phyloP scores from a whole-genome alignment of 2,888 invertebrate species.

The Calliopum simillimum region DNA sequence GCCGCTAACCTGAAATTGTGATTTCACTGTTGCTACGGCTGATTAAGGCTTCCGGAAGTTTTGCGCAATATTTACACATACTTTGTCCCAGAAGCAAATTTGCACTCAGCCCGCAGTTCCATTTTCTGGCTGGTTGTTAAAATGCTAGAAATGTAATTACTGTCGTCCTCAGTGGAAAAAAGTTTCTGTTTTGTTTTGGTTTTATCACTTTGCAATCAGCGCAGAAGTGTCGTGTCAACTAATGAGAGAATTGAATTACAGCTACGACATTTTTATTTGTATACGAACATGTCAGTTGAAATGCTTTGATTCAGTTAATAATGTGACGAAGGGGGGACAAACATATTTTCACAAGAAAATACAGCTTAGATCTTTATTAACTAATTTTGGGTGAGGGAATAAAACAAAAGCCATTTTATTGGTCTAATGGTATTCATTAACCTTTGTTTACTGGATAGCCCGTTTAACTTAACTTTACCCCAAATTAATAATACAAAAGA shows the following conservation, averaged over 20 bases:
- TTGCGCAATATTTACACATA: background rate
- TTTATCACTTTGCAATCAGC: background rate
- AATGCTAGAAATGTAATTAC: background rate
- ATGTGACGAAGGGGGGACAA: too few relatives aligned
- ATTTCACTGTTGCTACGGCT: background rate
- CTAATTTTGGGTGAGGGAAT: too few relatives aligned
- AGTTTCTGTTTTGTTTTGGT: background rate
- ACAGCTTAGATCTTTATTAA: too few relatives aligned
- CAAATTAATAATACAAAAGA: too few relatives aligned
- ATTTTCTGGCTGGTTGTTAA: background rate
- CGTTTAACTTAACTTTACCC: too few relatives aligned
- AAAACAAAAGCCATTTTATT: too few relatives aligned
- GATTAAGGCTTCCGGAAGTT: slow-evolving; percentile 11
- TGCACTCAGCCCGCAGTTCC: background rate
- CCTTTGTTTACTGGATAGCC: too few relatives aligned
- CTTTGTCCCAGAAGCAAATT: too few relatives aligned
- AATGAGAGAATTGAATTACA: background rate
- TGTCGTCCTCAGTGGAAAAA: background rate
- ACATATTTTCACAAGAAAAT: too few relatives aligned
- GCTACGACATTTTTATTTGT: background rate
- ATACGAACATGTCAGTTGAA: slow-evolving; percentile 15
- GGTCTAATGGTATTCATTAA: too few relatives aligned
- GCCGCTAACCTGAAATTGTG: background rate
- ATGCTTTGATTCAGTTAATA: too few relatives aligned
- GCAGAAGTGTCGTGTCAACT: background rate